Evolutionary conservation across 2,888 invertebrate genomes (phyloP), one percentile per base, ranked within the genome.

Genomic region (Drosophila kokeensis): DNA sequence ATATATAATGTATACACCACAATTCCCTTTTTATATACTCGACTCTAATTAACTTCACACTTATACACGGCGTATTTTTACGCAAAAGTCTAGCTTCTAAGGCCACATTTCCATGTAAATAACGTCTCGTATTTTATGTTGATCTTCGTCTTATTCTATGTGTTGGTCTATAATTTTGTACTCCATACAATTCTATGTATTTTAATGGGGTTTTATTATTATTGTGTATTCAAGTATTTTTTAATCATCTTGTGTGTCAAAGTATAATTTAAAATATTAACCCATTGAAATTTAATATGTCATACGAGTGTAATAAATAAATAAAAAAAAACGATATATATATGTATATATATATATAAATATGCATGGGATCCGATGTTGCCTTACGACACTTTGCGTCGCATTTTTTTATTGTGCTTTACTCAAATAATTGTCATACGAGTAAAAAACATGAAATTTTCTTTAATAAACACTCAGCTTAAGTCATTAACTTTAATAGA

Each of bases 401-500:
- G 64, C 27, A 21, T 27, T 58, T 32, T 53, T 48, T 11, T 60
- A 24, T 59, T 67, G 36, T 62, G 62, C 57, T 64, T 65, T 60
- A 59, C 34, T 52, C 52, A 55, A 21, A 34, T 8, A 36, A 40
- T 36, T 48, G n/a, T 54, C n/a, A 54, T 21, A 24, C 18, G 36
- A 30, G 18, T 40, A 30, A 49, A 54, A 34, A 40, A 30, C 18
- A 67, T 58, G 29, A 34, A 65, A 61, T 74, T 65, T 59, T 59
- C 29, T 71, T 54, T 30, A 67, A 82, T 60, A 67, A 59, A 78
- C 21, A 57, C 45, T 81, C 76, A 73, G 84, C 34, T 63, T 87
- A 87, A 87, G 90, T 90, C 87, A 90, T 80, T 90, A 89, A 71
- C 65, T 89, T 69, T 90, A 90, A 80, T 89, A 87, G 87, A 74